phyloP scores from a whole-genome alignment of 2,113 vertebrate species.

The Petrocephalus zakoni region DNA sequence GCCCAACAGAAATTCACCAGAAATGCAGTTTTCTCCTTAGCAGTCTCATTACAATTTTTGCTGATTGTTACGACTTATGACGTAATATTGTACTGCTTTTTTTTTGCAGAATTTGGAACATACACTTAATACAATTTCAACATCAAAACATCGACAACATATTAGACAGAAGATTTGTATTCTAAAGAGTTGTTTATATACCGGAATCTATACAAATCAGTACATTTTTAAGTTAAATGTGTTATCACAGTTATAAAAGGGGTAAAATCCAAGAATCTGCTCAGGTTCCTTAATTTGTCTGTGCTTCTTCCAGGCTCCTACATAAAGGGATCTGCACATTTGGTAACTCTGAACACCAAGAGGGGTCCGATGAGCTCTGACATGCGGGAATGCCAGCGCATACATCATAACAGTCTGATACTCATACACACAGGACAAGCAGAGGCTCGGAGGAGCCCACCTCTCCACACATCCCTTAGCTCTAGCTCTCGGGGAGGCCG shows the following conservation, averaged over 20 bases:
- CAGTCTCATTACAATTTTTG: too few relatives aligned
- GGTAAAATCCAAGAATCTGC: background rate
- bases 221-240: background rate
- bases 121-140: background rate
- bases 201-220: background rate
- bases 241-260: background rate
- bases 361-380: background rate
- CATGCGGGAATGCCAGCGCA: background rate
- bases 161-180: background rate
- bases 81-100: background rate
- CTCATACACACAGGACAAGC: constrained; percentile 14
- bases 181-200: background rate
- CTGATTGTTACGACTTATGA: background rate
- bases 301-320: background rate
- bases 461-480: constrained; percentile 46
- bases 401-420: background rate
- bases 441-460: constrained; percentile 31
- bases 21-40: too few relatives aligned
- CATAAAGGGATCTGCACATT: background rate
- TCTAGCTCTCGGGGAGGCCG: constrained; percentile 51
- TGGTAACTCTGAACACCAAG: background rate
- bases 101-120: background rate
- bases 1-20: too few relatives aligned
- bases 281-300: background rate
- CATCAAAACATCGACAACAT: background rate